phyloP scores from a whole-genome alignment of 2,113 vertebrate genomes.

The Dipodomys spectabilis region DNA sequence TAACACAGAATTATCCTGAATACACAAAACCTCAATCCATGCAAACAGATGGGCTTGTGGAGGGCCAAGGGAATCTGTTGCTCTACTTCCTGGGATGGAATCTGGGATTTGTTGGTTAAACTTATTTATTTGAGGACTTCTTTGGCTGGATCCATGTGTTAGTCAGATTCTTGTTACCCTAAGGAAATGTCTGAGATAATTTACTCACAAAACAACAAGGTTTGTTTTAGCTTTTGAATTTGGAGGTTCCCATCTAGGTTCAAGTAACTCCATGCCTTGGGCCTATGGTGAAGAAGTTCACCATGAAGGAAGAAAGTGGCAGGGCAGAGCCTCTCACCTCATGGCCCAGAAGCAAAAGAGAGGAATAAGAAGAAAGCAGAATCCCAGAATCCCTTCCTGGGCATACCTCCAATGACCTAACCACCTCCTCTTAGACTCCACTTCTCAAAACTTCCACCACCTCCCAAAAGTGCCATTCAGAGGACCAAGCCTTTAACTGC shows the following conservation, averaged over 20 bases:
- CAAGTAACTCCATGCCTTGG: background rate
- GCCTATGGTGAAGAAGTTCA: background rate
- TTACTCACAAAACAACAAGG: background rate
- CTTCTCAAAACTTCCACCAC: background rate
- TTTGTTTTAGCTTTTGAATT: background rate
- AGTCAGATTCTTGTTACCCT: background rate
- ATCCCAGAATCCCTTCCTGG: background rate
- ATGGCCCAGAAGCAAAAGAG: background rate
- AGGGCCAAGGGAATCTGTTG: background rate
- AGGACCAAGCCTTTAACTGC: background rate
- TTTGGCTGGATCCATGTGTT: background rate
- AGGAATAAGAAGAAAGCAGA: background rate
- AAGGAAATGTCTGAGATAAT: background rate
- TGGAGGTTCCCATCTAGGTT: background rate
- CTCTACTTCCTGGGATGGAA: no score
- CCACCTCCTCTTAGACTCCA: background rate
- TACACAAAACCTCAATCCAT: background rate
- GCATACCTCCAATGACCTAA: background rate
- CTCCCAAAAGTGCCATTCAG: background rate
- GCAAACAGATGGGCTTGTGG: background rate
- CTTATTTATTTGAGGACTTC: background rate
- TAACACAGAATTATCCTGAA: background rate
- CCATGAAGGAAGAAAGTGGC: background rate
- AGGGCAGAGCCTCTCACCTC: background rate
- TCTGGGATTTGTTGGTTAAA: background rate